phyloP scores from a whole-genome alignment of 2,113 vertebrate genomes.

The Ginglymostoma cirratum region DNA sequence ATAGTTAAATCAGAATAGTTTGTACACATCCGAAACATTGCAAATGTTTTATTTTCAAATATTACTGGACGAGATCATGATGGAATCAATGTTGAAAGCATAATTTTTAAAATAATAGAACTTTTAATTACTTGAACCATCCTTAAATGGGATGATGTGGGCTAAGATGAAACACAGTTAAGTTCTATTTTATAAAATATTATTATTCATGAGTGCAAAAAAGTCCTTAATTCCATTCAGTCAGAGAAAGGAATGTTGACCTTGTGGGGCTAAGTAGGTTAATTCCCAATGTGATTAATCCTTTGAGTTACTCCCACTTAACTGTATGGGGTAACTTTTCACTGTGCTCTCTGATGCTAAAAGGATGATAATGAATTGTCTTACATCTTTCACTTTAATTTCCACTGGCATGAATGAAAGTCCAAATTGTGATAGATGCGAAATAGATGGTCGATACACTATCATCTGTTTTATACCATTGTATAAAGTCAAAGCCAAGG shows the following conservation, averaged over 20 bases:
- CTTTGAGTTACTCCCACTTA: not conserved
- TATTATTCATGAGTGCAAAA: not conserved
- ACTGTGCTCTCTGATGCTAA: not conserved
- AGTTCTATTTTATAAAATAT: not conserved
- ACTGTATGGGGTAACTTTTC: not conserved
- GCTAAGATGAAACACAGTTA: not conserved
- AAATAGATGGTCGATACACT: not conserved
- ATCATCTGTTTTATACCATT: not conserved
- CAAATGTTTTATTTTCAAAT: not conserved
- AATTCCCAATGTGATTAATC: not conserved
- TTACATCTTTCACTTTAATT: not conserved
- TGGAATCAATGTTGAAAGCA: not conserved
- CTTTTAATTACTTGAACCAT: not conserved
- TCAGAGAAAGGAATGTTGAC: not conserved
- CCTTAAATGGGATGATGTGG: not conserved
- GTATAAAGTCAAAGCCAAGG: not conserved
- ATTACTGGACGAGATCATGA: not conserved
- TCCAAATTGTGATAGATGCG: not conserved
- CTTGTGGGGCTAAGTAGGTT: not conserved
- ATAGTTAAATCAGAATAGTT: not conserved
- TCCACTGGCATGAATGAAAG: not conserved
- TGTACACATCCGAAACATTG: not conserved
- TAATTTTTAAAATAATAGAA: not conserved
- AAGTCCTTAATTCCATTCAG: not conserved
- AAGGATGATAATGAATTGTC: not conserved